Evolutionary conservation across 2,888 invertebrate species (phyloP), one percentile per base, ranked within the genome.

Genomic region (Plemyria rubiginata): DNA sequence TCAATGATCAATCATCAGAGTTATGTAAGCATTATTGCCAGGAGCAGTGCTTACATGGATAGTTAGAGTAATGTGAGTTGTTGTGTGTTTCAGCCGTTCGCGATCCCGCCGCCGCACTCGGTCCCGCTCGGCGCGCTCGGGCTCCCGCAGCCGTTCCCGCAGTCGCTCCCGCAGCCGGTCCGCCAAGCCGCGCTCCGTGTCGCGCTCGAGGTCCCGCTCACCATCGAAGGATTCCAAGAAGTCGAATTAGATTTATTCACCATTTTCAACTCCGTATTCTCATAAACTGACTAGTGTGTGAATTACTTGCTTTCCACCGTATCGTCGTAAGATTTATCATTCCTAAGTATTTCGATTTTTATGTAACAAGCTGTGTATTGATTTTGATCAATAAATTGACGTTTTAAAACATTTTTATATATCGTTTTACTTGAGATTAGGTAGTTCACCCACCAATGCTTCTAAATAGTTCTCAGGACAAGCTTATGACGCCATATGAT

Each of bases 61-160:
- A n/a, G 1, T 51, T 8, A 41, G 13, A 8, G 0, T 66, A 60
- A 62, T 50, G 28, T 53, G 11, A 65, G 54, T 62, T 68, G 65
- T 81, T 8, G 59, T 79, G 43, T 70, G 68, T 79, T 82, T 13
- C 90, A 92, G 92, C 71, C 94, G 95, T 22, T 95, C 95, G 70
- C 94, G 95, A 75, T 95, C 95, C 28, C 90, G 92, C 58, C 89
- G 92, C 50, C 94, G 95, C 74, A 94, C 95, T 63, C 94, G 95
- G 60, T 95, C 95, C 15, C 94, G 94, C 72, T 88, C 93, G 69
- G 78, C 93, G 66, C 91, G 92, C 66, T 93, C 93, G 0, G 92
- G 93, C 43, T 93, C 93, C 5, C 90, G 92, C 65, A 85, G 85
- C 5, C 86, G 91, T 72, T 87, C 88, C 71, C 92, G 93, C 72